Evolutionary conservation across 2,888 invertebrate genomes (phyloP).

Genomic region (Orthonychiurus folsomi): DNA sequence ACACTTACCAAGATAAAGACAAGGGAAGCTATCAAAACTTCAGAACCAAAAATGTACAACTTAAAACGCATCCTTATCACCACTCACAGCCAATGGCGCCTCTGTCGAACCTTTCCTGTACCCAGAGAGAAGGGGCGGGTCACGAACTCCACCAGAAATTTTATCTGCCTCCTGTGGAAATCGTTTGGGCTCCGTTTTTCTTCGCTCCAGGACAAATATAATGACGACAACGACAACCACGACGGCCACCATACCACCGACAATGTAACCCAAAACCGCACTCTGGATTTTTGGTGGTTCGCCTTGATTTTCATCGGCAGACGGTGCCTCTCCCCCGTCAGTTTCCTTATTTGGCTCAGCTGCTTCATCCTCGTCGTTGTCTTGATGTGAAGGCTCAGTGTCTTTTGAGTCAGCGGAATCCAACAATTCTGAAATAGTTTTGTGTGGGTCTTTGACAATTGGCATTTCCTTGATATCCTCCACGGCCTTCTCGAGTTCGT

Average conservation of each 20-base stretch:
- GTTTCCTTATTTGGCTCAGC: background rate
- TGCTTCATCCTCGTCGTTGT: background rate
- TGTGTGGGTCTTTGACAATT: background rate
- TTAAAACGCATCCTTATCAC: slow-evolving; percentile 3
- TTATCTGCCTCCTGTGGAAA: background rate
- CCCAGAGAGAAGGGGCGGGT: background rate
- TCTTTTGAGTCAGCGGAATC: background rate
- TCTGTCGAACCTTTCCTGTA: background rate
- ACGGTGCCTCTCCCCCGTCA: background rate
- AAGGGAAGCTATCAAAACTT: no score
- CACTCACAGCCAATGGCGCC: background rate
- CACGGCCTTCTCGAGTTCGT: background rate
- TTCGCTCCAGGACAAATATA: slow-evolving; percentile 11
- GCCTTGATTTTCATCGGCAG: slow-evolving; percentile 4
- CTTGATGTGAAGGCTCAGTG: background rate
- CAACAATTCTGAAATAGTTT: background rate
- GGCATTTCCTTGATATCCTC: slow-evolving; percentile 1
- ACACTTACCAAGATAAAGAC: no score
- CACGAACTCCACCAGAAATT: background rate
- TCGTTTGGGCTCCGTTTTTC: background rate
- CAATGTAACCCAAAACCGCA: slow-evolving; percentile 11
- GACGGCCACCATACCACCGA: slow-evolving; percentile 5
- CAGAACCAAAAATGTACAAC: no score
- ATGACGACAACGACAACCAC: slow-evolving; percentile 11
- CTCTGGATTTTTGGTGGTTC: background rate